phyloP scores from a whole-genome alignment of 2,888 invertebrate genomes.

The Tuberolachnus salignus region DNA sequence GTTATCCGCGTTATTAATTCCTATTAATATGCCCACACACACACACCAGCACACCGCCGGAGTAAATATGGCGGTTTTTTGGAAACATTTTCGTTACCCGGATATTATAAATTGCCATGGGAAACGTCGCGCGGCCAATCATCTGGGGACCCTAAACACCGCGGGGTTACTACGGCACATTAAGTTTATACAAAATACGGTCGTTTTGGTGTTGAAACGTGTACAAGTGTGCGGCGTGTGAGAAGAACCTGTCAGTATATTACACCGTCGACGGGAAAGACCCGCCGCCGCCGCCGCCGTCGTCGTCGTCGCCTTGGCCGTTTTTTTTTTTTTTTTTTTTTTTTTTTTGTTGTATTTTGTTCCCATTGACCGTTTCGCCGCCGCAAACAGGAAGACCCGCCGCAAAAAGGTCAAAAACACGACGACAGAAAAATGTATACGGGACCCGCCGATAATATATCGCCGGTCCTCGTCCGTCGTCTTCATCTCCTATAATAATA shows the following conservation, averaged over 20 bases:
- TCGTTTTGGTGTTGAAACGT: background rate
- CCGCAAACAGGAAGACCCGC: background rate
- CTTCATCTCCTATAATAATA: background rate
- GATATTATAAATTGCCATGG: too few species aligned
- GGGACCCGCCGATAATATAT: background rate
- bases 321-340: too few species aligned
- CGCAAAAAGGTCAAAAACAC: slow-evolving; percentile 13
- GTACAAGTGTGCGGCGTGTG: too few species aligned
- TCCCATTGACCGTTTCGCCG: slow-evolving; percentile 24
- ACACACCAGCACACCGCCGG: too few species aligned
- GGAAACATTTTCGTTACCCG: too few species aligned
- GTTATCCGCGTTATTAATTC: too few species aligned
- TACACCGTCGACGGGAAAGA: too few species aligned
- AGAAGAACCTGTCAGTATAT: too few species aligned
- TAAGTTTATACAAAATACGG: background rate
- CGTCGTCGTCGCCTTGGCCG: background rate
- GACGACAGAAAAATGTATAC: background rate
- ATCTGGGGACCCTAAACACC: too few species aligned
- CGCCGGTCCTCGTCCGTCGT: background rate
- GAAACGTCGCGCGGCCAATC: background rate
- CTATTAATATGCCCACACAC: too few species aligned
- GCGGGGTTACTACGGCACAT: background rate
- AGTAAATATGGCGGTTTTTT: too few species aligned
- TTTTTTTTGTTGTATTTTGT: too few species aligned
- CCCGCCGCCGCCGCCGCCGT: background rate